Evolutionary conservation across 2,797 vertebrate species (phyloP), one percentile per base, ranked within the genome.

Genomic region (Valencia hispanica): DNA sequence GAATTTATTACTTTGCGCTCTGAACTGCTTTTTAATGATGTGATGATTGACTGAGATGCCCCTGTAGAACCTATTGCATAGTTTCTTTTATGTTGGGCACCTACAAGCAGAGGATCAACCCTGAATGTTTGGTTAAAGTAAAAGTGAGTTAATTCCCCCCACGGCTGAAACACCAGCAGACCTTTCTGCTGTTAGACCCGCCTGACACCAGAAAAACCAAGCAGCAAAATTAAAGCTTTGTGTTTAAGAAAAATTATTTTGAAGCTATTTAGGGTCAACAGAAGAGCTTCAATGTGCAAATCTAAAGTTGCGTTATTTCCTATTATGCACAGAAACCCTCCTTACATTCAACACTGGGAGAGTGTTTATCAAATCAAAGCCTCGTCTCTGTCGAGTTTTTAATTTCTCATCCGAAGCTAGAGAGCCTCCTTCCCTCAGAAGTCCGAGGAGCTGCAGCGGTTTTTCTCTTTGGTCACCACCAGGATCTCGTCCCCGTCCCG

Each of bases 401-500:
- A 4, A 41, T 39, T 39, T 32, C 59, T 48, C 27, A 45, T 59
- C 61, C 27, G 15, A 30, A 57, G 36, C 39, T 50, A 61, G 7
- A 36, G 12, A 59, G 65, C 47, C 53, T 3, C 39, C 61, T 0
- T 27, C 57, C n/a, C 75, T 93, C 87, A 92, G 45, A 80, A 50
- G 45, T 86, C 74, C 0, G 86, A 87, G 75, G 92, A 93, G 78
- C 85, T 86, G 86, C 89, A 88, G 68, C 88, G 91, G 20, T 74
- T 88, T 74, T 92, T 93, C 2, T 57, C 86, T 73, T 96, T 97
- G 72, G 96, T 96, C 86, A 98, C 97, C 48, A 99, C 96, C 0
- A 96, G 96, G 71, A 99, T 98, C 94, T 99, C 97, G 70, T 98
- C 97, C 15, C 98, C 98, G 77, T 99, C 98, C 15, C 94, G 95